Conservation (phyloP, 1,140 invertebrate genomes). For the Muscidifurax raptorellus region DNA sequence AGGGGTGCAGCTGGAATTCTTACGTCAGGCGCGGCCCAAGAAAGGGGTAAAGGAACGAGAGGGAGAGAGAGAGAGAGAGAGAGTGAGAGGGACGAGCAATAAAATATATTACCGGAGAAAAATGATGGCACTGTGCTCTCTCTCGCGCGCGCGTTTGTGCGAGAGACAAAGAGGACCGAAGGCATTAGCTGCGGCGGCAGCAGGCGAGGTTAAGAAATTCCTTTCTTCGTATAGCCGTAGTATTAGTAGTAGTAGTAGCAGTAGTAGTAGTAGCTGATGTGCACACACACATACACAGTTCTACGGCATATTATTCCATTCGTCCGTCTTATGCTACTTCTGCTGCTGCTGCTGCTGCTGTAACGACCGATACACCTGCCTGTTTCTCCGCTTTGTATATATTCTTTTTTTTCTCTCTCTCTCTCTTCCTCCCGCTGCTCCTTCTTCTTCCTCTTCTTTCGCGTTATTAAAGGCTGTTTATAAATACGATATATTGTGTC, state of each 20-base stretch:
- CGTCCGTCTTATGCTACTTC: background rate
- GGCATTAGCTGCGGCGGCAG: conserved; percentile 64
- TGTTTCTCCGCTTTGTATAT: conserved; percentile 53
- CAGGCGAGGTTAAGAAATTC: conserved; percentile 64
- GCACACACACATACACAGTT: background rate
- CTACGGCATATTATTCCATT: conserved; percentile 36
- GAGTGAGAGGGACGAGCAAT: conserved; percentile 65
- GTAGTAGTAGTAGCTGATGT: conserved; percentile 49
- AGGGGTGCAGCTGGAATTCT: conserved; percentile 40
- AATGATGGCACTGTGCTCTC: conserved; percentile 66
- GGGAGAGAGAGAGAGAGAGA: conserved; percentile 54
- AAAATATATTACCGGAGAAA: conserved; percentile 75
- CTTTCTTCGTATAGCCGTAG: conserved; percentile 39
- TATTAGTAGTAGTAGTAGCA: conserved; percentile 57
- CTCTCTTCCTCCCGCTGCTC: background rate
- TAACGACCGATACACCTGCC: conserved; percentile 49
- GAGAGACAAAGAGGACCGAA: conserved; percentile 69
- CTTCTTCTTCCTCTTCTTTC: conserved; percentile 36
- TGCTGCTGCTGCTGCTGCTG: background rate
- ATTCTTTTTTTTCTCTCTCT: background rate
- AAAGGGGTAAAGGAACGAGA: conserved; percentile 42
- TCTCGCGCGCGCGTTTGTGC: conserved; percentile 25
- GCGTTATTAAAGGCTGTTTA: conserved; percentile 47
- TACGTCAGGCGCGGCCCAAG: conserved; percentile 12
- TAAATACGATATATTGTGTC: conserved; percentile 36